Percentiles rank a stretch among this genome's conserved stretches.
Conservation (phyloP, 2,797 vertebrate species). For the Pseudochirops corinnae region DNA sequence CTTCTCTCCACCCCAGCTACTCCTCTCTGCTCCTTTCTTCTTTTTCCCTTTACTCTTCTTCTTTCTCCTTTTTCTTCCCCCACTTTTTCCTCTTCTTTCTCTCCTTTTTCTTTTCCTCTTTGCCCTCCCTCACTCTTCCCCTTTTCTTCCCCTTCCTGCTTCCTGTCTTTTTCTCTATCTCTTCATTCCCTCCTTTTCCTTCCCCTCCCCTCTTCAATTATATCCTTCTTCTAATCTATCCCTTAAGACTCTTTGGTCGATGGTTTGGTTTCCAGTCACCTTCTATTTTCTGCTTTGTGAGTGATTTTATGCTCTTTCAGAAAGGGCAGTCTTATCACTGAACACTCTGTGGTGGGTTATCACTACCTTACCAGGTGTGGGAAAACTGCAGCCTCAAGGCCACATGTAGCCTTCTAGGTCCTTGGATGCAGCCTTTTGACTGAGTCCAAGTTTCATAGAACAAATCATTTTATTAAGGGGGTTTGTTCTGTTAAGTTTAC, state of each 20-base stretch:
- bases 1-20: not conserved
- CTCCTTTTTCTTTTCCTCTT: not conserved
- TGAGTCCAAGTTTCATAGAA: no score
- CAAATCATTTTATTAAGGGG: no score
- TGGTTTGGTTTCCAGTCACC: conserved; percentile 45
- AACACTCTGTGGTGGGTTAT: not conserved
- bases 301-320: conserved; percentile 28
- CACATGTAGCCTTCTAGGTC: no score
- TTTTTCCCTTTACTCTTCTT: not conserved
- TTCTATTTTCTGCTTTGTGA: not conserved
- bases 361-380: not conserved
- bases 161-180: not conserved
- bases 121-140: not conserved
- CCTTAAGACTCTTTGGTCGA: not conserved
- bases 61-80: not conserved
- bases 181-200: not conserved
- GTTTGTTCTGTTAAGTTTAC: no score
- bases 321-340: not conserved
- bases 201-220: not conserved
- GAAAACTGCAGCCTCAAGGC: no score
- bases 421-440: no score
- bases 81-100: not conserved
- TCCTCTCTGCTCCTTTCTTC: not conserved
- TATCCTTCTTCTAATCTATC: not conserved
- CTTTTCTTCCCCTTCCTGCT: not conserved